Conservation (phyloP, 2,113 vertebrate species). For the Nematolebias whitei region DNA sequence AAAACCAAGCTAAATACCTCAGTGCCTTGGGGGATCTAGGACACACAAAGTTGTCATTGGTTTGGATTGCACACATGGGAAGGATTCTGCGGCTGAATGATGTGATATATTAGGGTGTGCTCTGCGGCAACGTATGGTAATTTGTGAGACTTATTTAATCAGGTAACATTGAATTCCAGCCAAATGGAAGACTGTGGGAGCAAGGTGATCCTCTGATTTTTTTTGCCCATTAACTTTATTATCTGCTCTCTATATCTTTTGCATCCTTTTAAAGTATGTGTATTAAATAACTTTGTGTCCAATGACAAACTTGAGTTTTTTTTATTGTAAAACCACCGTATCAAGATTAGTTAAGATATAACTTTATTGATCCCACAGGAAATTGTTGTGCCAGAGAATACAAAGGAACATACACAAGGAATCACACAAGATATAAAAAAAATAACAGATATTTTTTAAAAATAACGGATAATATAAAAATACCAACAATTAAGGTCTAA, state of each 20-base stretch:
- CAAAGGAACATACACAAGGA: no score
- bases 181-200: conserved; percentile 49
- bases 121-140: conserved; percentile 68
- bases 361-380: no score
- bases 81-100: conserved; percentile 60
- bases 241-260: conserved; percentile 28
- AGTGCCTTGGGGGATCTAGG: conserved; percentile 53
- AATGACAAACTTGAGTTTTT: conserved; percentile 36
- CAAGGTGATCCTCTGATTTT: conserved; percentile 51
- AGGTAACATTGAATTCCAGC: conserved; percentile 52
- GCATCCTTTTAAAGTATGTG: conserved; percentile 1
- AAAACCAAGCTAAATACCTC: conserved; percentile 62
- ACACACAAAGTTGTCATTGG: conserved; percentile 67
- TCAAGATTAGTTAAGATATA: no score
- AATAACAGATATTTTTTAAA: no score
- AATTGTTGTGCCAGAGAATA: no score
- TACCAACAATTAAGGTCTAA: conserved; percentile 13
- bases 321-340: conserved; percentile 27
- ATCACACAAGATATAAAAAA: no score
- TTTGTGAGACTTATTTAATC: conserved; percentile 71
- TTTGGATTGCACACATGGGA: conserved; percentile 68
- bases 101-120: conserved; percentile 67
- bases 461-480: no score
- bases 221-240: conserved; percentile 23
- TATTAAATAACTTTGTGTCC: conserved; percentile 7